Base-by-base conservation (phyloP, 2,888 invertebrate species). In the Neoascia interrupta region DNA sequence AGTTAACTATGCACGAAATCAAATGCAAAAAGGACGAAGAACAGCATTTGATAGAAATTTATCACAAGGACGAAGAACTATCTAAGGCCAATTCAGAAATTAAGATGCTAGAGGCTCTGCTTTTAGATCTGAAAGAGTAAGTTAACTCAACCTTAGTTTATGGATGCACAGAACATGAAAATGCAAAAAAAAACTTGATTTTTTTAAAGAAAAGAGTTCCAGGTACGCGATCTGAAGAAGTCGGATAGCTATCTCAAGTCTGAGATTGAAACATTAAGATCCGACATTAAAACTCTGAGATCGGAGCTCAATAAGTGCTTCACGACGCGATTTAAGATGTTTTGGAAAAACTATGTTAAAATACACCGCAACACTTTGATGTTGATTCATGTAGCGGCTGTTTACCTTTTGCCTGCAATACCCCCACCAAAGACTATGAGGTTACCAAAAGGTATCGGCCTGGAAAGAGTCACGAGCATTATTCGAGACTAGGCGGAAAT, bases 301-400 rank as follows among this genome's bases (percentile, higher is more conserved):
- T 82, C 80, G 10, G 84, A 83, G 21, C 82, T 87, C n/a, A 83
- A 84, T 1, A 83, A 83, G 56, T 85, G 85, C 0, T 36, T 87
- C 51, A 83, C 83, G 1, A 83, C 84, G 34, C 86, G 87, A 2
- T 54, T 86, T 0, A 84, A 83, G 0, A 82, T 76, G 4, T 85
- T 82, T 43, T 84, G 85, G 68, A 72, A 81, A 8, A 82, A 84
- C 28, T 79, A 83, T 8, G 36, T 84, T 11, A n/a, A 66, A 0
- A 84, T 84, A 16, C 84, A 86, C 21, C 75, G 73, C 6, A 81
- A 84, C 37, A 85, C 86, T 1, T 83, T 84, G 21, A 81, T 84
- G 3, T 76, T 86, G 49, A 56, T 87, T 13, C 87, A 87, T 80
- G 84, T 85, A 68, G 79, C 86, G 5, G 84, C 84, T 13, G 85